Evolutionary conservation across 2,888 invertebrate genomes (phyloP).

Genomic region (Creontiades dilutus): DNA sequence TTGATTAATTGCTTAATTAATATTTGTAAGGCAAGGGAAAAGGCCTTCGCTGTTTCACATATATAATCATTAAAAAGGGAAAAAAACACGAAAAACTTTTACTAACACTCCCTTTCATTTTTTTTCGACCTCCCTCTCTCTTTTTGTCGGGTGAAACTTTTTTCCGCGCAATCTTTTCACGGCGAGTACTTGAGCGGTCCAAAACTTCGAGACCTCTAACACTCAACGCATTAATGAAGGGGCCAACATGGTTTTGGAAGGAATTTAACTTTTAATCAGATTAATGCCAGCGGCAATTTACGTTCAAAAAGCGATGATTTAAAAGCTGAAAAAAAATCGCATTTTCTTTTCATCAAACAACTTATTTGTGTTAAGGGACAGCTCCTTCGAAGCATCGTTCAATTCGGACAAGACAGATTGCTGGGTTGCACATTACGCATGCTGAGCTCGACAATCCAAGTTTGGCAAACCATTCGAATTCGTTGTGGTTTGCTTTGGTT

Average conservation of each 20-base stretch:
- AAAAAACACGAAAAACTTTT: constrained; percentile 45
- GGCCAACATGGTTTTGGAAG: background rate
- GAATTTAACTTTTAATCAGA: constrained; percentile 27
- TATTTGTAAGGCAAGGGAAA: constrained; percentile 63
- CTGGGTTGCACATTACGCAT: too few species aligned
- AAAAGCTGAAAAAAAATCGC: background rate
- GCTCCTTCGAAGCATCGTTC: background rate
- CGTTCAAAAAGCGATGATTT: constrained; percentile 7
- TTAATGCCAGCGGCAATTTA: background rate
- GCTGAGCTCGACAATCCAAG: too few species aligned
- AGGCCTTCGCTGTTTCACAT: constrained; percentile 64
- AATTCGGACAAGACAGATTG: background rate
- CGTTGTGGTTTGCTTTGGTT: too few species aligned
- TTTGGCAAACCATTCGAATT: too few species aligned
- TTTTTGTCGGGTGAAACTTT: constrained; percentile 4
- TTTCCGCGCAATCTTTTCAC: constrained; percentile 22
- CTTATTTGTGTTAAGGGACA: background rate
- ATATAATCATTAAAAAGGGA: constrained; percentile 66
- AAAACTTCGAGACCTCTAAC: constrained; percentile 34
- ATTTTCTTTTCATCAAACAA: background rate
- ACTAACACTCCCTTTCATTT: constrained; percentile 31
- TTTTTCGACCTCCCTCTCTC: background rate
- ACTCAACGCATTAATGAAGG: constrained; percentile 40
- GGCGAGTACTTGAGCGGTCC: constrained; percentile 29
- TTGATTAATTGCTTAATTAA: constrained; percentile 73